These are phyloP conservation scores for Pipistrellus kuhlii DNA, from an alignment of 2,797 vertebrate genomes.

Conservation along the genomic window DNA sequence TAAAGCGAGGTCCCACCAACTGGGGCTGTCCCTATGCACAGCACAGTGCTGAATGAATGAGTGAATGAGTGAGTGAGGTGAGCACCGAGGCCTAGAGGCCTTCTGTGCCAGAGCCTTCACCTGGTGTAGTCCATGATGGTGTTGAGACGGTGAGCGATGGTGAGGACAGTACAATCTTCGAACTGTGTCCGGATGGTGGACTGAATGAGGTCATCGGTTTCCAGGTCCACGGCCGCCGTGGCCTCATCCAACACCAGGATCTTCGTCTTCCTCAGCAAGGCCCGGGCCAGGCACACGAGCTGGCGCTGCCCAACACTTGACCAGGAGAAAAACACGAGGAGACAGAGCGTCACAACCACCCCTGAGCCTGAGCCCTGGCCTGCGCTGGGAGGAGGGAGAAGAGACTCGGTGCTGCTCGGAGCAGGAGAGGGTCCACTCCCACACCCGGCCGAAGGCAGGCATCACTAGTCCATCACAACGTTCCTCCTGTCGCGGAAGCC, in stretches of 20 bases:
- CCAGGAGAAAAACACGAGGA: background rate
- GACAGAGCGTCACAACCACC: background rate
- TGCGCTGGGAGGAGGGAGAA: background rate
- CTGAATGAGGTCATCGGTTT: slow-evolving; percentile 96
- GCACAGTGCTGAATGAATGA: background rate
- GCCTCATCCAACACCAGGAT: slow-evolving; percentile 97
- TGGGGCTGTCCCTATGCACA: background rate
- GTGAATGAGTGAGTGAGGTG: too few species aligned
- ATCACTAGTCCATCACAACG: accelerated
- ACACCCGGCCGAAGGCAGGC: accelerated
- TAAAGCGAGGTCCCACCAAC: background rate
- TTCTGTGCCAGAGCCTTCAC: slow-evolving; percentile 79
- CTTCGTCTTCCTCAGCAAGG: slow-evolving; percentile 96
- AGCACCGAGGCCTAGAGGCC: background rate
- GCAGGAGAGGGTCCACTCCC: background rate
- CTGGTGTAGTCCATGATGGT: slow-evolving; percentile 98
- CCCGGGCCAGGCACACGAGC: slow-evolving; percentile 95
- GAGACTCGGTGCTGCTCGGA: accelerated
- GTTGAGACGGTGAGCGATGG: slow-evolving; percentile 96
- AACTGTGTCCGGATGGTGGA: slow-evolving; percentile 96
- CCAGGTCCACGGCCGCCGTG: slow-evolving; percentile 97
- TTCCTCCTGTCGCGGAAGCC: background rate
- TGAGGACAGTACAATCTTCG: slow-evolving; percentile 94
- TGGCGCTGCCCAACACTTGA: slow-evolving; percentile 95
- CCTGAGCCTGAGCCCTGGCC: background rate